Conservation (phyloP, 2,797 vertebrate species). For the Phrynocephalus guinanensis region DNA sequence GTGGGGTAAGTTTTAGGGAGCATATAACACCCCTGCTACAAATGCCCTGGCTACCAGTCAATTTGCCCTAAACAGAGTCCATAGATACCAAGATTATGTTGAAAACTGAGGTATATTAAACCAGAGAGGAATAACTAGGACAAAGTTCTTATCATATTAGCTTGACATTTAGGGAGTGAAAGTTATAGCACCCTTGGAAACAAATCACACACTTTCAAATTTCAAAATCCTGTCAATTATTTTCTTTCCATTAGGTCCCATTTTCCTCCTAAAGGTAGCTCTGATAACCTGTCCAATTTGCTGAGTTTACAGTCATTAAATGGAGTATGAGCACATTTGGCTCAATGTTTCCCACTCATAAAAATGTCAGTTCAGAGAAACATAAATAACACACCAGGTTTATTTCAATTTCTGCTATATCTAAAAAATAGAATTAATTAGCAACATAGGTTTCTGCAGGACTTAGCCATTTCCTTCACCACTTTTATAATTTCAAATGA, state of each 20-base stretch:
- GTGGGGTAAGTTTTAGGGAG: too few species aligned
- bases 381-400: constrained; percentile 72
- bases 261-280: constrained; percentile 65
- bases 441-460: constrained; percentile 47
- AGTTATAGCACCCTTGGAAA: constrained; percentile 36
- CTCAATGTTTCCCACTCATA: constrained; percentile 51
- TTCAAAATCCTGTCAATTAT: constrained; percentile 69
- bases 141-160: constrained; percentile 9
- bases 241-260: constrained; percentile 68
- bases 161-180: constrained; percentile 13
- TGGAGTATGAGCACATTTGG: constrained; percentile 53
- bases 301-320: constrained; percentile 57
- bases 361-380: constrained; percentile 70
- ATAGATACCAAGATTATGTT: background rate
- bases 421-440: constrained; percentile 68
- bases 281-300: constrained; percentile 59
- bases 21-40: too few species aligned
- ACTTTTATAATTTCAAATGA: constrained; percentile 43
- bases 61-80: constrained; percentile 16
- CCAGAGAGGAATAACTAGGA: background rate
- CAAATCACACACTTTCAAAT: constrained; percentile 64
- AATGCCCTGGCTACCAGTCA: background rate
- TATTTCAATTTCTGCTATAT: constrained; percentile 66
- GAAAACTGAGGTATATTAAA: background rate
- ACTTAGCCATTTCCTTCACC: constrained; percentile 39